Conservation (phyloP, 2,113 vertebrate species). For the Sceloporus tristichus region DNA sequence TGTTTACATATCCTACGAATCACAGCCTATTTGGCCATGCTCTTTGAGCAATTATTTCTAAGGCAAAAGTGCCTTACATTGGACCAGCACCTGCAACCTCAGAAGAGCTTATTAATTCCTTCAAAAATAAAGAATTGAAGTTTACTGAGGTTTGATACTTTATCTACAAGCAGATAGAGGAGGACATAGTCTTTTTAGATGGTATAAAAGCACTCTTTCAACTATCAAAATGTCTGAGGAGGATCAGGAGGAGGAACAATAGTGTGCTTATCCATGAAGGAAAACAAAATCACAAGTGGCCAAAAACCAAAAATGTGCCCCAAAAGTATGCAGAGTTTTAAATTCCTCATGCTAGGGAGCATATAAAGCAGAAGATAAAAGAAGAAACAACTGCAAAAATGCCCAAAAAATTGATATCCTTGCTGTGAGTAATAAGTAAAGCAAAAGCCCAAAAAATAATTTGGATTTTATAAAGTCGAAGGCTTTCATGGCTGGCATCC, state of each 20-base stretch:
- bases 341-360: too few species aligned
- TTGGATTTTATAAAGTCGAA: too few species aligned
- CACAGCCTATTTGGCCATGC: neutral
- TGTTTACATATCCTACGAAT: neutral
- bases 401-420: too few species aligned
- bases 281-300: too few species aligned
- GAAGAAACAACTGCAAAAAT: too few species aligned
- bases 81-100: slow-evolving; percentile 21
- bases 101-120: slow-evolving; percentile 2
- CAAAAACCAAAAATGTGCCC: too few species aligned
- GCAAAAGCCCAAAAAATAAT: too few species aligned
- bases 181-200: neutral
- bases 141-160: neutral
- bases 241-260: too few species aligned
- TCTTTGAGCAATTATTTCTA: neutral
- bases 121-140: neutral
- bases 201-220: neutral
- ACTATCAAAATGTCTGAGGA: neutral
- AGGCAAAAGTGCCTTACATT: neutral
- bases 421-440: neutral
- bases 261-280: too few species aligned
- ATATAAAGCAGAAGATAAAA: too few species aligned
- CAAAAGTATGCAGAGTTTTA: too few species aligned
- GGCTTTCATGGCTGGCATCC: too few species aligned
- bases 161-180: slow-evolving; percentile 1